Conservation (phyloP, 2,113 vertebrate species). For the Tetrao urogallus region DNA sequence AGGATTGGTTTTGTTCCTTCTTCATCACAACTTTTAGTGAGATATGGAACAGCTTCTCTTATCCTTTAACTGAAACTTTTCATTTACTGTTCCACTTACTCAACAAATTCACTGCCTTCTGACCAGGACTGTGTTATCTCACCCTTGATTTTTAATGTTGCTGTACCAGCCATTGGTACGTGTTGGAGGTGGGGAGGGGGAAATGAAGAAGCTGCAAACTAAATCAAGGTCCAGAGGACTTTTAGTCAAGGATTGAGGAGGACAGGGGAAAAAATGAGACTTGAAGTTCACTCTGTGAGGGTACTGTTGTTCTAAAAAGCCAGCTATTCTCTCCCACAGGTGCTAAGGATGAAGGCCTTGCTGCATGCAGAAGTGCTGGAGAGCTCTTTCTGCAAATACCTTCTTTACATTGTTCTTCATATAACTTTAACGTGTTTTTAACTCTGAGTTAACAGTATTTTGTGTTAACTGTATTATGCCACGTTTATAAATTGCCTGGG, state of each 20-base stretch:
- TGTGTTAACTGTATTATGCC: slow-evolving; percentile 7
- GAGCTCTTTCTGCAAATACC: background rate
- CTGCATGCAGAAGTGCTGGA: background rate
- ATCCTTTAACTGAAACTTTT: background rate
- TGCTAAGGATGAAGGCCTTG: background rate
- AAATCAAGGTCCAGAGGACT: background rate
- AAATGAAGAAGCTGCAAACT: background rate
- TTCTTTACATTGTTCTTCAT: fast-evolving
- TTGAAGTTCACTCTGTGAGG: background rate
- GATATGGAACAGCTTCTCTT: background rate
- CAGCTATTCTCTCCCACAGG: background rate
- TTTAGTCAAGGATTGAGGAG: background rate
- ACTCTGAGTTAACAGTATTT: background rate
- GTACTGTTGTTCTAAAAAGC: background rate
- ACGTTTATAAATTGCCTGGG: slow-evolving; percentile 5
- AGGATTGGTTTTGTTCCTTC: background rate
- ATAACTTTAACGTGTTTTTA: background rate
- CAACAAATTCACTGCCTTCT: background rate
- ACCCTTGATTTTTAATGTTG: background rate
- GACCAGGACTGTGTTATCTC: background rate
- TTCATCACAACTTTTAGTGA: background rate
- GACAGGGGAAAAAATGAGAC: background rate
- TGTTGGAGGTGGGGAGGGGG: background rate
- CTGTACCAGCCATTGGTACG: background rate
- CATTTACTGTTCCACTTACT: background rate